A percentile compares a stretch with the other conserved stretches of the same genome.
phyloP scores from a whole-genome alignment of 1,140 invertebrate genomes.

The Drosophila jambulina region DNA sequence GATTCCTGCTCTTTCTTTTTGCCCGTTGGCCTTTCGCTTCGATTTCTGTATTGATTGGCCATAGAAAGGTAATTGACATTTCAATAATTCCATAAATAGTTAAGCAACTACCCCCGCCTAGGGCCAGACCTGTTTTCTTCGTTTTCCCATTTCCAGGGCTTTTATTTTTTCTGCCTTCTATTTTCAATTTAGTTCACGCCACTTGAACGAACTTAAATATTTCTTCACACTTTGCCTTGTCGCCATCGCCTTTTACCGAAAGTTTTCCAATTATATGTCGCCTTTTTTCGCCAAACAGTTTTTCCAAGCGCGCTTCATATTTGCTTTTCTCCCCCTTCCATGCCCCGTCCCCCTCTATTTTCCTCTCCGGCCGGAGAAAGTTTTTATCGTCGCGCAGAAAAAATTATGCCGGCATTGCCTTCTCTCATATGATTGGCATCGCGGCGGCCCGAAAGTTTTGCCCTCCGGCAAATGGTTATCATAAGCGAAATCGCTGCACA shows the following conservation, averaged over 20 bases:
- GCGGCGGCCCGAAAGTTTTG: constrained; percentile 55
- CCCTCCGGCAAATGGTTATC: constrained; percentile 50
- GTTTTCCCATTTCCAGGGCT: constrained; percentile 1
- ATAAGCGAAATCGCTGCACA: constrained; percentile 41
- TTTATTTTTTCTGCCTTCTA: constrained; percentile 28
- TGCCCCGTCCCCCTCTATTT: constrained; percentile 9
- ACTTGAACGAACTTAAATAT: constrained; percentile 74
- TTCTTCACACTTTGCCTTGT: constrained; percentile 76
- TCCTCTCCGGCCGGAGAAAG: constrained; percentile 50
- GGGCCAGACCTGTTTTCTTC: constrained; percentile 3
- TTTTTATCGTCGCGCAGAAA: constrained; percentile 67
- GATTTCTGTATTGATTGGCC: constrained; percentile 52
- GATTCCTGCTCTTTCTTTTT: background rate
- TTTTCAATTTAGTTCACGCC: constrained; percentile 57
- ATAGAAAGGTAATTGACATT: constrained; percentile 57
- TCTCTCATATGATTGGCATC: constrained; percentile 67
- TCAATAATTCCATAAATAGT: constrained; percentile 66
- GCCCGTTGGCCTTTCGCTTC: constrained; percentile 23
- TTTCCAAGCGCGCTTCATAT: constrained; percentile 46
- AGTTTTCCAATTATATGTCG: constrained; percentile 81
- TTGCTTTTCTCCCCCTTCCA: constrained; percentile 33
- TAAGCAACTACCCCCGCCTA: constrained; percentile 13
- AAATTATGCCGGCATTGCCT: constrained; percentile 72
- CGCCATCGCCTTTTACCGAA: constrained; percentile 56
- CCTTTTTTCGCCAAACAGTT: constrained; percentile 48